Base-by-base conservation (phyloP, 2,888 invertebrate genomes). In the Acrocyrtus sp. region DNA sequence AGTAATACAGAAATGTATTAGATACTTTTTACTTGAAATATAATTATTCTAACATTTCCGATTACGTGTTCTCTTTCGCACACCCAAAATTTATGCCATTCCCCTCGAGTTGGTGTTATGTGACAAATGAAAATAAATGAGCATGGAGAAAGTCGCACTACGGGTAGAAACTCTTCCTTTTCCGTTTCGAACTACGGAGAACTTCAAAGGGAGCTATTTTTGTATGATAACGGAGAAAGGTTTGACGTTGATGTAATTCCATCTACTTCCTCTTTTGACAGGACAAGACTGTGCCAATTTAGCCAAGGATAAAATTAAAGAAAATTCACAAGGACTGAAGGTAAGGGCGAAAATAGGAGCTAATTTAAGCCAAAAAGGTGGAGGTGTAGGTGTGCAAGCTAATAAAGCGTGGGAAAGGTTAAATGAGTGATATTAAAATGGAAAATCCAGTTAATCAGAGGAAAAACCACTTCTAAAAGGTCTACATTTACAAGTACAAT, bases 121-220 rank as follows among this genome's bases (percentile, higher is more conserved):
- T 67, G 67, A 67, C 67, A 67, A 67, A 67, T 67, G 67, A 67
- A 67, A 67, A 67, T 67, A 58, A 67, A 67, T 67, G 67, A 67
- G n/a, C n/a, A n/a, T n/a, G n/a, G n/a, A n/a, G n/a, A n/a, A n/a
- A n/a, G n/a, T n/a, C n/a, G n/a, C n/a, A n/a, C n/a, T n/a, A n/a
- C n/a, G n/a, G n/a, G 48, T 67, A 56, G 53, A 48, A 57, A 57
- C 66, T 67, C 45, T n/a, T n/a, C n/a, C n/a, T n/a, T n/a, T n/a
- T n/a, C n/a, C n/a, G n/a, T n/a, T n/a, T n/a, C n/a, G n/a, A n/a
- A n/a, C n/a, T n/a, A n/a, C n/a, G n/a, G n/a, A n/a, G n/a, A n/a
- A n/a, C n/a, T n/a, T n/a, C n/a, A n/a, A 57, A 50, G 48, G 57
- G 58, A 57, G 67, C 66, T 39, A 48, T 26, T 56, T 66, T 57